phyloP scores from a whole-genome alignment of 2,797 vertebrate genomes.

The Gila robusta region DNA sequence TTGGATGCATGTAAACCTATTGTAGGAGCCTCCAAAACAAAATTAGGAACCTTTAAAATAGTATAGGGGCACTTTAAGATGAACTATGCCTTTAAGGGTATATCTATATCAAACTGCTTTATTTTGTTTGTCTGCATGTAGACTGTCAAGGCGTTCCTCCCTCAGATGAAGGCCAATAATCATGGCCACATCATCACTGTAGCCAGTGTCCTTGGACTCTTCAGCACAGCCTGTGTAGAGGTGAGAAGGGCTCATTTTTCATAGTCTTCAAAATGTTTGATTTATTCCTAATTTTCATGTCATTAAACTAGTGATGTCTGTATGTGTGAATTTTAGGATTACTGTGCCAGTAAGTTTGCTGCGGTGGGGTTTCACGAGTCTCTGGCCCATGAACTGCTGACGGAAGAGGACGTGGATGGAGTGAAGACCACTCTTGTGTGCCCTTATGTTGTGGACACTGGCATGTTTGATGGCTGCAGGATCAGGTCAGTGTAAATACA shows the following conservation, averaged over 20 bases:
- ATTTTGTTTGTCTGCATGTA: slow-evolving; percentile 46
- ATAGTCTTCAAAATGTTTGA: background rate
- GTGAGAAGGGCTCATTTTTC: slow-evolving; percentile 54
- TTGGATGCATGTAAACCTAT: background rate
- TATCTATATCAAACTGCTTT: background rate
- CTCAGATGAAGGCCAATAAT: slow-evolving; percentile 72
- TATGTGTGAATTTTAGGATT: slow-evolving; percentile 67
- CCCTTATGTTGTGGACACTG: slow-evolving; percentile 75
- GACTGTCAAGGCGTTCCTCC: slow-evolving; percentile 76
- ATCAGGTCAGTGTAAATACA: slow-evolving; percentile 62
- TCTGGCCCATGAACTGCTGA: slow-evolving; percentile 75
- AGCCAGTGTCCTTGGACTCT: slow-evolving; percentile 74
- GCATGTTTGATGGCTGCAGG: slow-evolving; percentile 76
- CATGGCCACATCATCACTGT: slow-evolving; percentile 70
- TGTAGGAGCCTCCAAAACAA: background rate
- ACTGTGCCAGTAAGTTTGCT: slow-evolving; percentile 80
- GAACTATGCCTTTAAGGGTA: background rate
- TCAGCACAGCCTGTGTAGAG: slow-evolving; percentile 75
- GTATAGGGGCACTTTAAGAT: background rate
- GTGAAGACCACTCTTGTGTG: slow-evolving; percentile 76
- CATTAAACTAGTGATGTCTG: slow-evolving; percentile 1
- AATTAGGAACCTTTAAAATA: background rate
- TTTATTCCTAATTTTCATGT: background rate
- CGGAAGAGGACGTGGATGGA: slow-evolving; percentile 70
- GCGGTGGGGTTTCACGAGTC: slow-evolving; percentile 79